Evolutionary conservation across 2,113 vertebrate species (phyloP), one percentile per base, ranked within the genome.

Genomic region (Scortum barcoo): DNA sequence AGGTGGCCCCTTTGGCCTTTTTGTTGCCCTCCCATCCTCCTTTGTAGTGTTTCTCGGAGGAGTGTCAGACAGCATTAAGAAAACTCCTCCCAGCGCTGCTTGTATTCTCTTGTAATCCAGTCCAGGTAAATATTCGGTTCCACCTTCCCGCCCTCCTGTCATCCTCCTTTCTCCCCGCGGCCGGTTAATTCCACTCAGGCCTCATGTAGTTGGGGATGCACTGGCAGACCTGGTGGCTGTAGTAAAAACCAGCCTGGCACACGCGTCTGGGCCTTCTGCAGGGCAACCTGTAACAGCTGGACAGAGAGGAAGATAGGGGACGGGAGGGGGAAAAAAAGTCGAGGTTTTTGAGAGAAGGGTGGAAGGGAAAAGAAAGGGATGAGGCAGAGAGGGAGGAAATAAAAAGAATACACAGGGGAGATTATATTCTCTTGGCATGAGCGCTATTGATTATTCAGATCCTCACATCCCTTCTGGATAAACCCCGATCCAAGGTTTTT

Each of bases 181-280:
- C 44, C 46, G 16, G 24, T 86, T 82, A 94, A 17, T 93, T 93
- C 94, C 92, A 92, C 71, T 86, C 53, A 7, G 91, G 90, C 85
- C 87, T 95, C 93, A 95, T 91, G 89, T 86, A 85, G 73, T 91
- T 88, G 57, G 95, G 94, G 76, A 95, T 91, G 86, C 95, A 95
- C 85, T 93, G 92, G 76, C 95, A 95, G 33, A 95, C 94, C 2
- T 86, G 85, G 60, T 76, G 87, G 80, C 90, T 95, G 91, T 94
- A 95, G 89, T 94, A 94, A 72, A 89, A 93, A 11, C 80, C 90
- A 0, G 30, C 5, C 36, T 65, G 72, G 72, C 94, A 95, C 17
- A 61, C 72, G 1, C 58, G 86, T 58, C 80, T 81, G 42, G 93
- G 90, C 19, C 88, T 93, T 69, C 93, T 91, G 92, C 95, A 95